Percentiles rank a stretch among this genome's conserved stretches.
Evolutionary conservation across 2,888 invertebrate species (phyloP).

Genomic region (Eledona agricola): DNA sequence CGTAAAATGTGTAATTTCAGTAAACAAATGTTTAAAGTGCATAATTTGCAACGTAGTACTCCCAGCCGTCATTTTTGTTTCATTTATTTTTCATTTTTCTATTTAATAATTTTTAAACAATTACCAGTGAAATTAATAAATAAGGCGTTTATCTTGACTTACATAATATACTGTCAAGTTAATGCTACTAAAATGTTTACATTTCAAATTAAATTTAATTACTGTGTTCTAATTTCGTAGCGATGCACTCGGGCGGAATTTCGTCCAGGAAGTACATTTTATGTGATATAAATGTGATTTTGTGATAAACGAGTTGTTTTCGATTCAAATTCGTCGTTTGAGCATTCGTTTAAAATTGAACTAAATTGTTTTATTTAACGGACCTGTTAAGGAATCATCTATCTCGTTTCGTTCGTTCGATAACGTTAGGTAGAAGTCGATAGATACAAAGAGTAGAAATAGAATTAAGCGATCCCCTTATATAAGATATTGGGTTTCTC

Average conservation of each 20-base stretch:
- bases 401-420: constrained; percentile 27
- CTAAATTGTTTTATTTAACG: constrained; percentile 19
- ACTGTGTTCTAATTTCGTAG: constrained; percentile 21
- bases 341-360: constrained; percentile 16
- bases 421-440: constrained; percentile 33
- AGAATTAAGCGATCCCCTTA: constrained; percentile 36
- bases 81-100: constrained; percentile 1
- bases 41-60: constrained; percentile 24
- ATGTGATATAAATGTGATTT: constrained; percentile 3
- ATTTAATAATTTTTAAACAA: neutral
- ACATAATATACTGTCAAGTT: constrained; percentile 24
- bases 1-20: constrained; percentile 29
- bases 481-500: constrained; percentile 36
- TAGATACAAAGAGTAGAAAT: constrained; percentile 36
- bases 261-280: constrained; percentile 1
- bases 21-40: constrained; percentile 23
- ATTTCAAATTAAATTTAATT: constrained; percentile 27
- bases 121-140: constrained; percentile 25
- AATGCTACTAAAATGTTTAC: constrained; percentile 28
- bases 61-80: constrained; percentile 14
- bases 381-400: constrained; percentile 27
- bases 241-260: constrained; percentile 19
- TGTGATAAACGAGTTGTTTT: constrained; percentile 25
- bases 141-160: constrained; percentile 19
- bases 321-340: constrained; percentile 17